Evolutionary conservation across 2,888 invertebrate genomes (phyloP), one percentile per base, ranked within the genome.

Genomic region (Phasia obesa): DNA sequence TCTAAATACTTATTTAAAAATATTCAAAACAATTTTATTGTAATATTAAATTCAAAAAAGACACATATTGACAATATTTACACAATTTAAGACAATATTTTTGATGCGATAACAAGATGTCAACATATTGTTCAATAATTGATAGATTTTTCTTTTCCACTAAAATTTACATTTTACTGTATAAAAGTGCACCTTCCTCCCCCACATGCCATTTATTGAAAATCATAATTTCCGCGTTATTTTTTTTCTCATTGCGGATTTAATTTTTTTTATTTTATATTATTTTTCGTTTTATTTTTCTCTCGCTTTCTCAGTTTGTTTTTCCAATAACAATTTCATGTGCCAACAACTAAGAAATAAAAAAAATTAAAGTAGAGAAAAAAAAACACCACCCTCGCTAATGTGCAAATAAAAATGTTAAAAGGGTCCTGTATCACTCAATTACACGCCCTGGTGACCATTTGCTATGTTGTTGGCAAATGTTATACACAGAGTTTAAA

Each of bases 361-460:
- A n/a, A n/a, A n/a, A n/a, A n/a, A n/a, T n/a, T n/a, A n/a, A n/a
- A n/a, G n/a, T n/a, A n/a, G n/a, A 21, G 5, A 21, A 51, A n/a
- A 65, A 51, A 23, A 23, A 47, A 67, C 53, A 53, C 89, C 90
- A 91, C 90, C 90, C 90, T 88, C 89, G 91, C 90, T 91, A 91
- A 90, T 90, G 91, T 90, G 90, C 91, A 91, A 90, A 90, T 90
- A 91, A 91, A 91, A 91, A 90, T 90, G 91, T 91, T 91, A 91
- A 91, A 91, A 90, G 90, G 90, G 89, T 89, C 89, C 90, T 90
- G 91, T 91, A 90, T 90, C 91, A 91, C 91, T 90, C 91, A 91
- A 91, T 91, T 91, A 91, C 90, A 91, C 91, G 91, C 91, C 91
- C 90, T 87, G 90, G 90, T 90, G 91, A 91, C 90, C 91, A 90